A percentile compares a stretch with the other conserved stretches of the same genome.
Evolutionary conservation across 2,797 vertebrate genomes (phyloP).

Genomic region (Siniperca undulata): DNA sequence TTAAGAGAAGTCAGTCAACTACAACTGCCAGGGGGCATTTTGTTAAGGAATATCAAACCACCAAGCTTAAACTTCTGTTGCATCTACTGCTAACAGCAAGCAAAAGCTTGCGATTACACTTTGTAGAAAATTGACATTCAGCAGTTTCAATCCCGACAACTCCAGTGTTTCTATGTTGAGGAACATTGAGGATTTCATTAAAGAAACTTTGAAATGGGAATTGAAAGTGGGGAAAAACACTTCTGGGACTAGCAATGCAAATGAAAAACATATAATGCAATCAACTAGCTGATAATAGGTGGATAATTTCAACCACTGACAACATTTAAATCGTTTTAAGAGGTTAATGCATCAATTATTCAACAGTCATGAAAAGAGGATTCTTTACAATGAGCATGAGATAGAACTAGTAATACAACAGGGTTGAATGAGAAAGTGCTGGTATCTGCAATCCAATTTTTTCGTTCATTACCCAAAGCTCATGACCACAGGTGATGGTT

Average conservation of each 20-base stretch:
- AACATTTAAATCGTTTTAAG: neutral
- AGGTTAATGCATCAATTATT: slow-evolving; percentile 8
- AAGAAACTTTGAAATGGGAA: neutral
- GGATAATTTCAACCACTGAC: neutral
- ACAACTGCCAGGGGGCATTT: too few species aligned
- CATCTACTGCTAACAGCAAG: neutral
- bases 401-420: neutral
- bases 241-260: neutral
- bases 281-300: too few species aligned
- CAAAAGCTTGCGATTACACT: neutral
- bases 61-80: too few species aligned
- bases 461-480: neutral
- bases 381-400: neutral
- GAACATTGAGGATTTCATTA: neutral
- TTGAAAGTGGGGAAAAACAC: too few species aligned
- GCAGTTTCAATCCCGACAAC: neutral
- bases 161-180: neutral
- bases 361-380: neutral
- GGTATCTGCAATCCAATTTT: neutral
- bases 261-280: neutral
- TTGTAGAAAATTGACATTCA: neutral
- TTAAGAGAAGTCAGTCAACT: too few species aligned
- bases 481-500: neutral
- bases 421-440: neutral
- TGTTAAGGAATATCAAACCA: too few species aligned